Base-by-base conservation (phyloP, 2,113 vertebrate species). In the Syrrhaptes paradoxus region DNA sequence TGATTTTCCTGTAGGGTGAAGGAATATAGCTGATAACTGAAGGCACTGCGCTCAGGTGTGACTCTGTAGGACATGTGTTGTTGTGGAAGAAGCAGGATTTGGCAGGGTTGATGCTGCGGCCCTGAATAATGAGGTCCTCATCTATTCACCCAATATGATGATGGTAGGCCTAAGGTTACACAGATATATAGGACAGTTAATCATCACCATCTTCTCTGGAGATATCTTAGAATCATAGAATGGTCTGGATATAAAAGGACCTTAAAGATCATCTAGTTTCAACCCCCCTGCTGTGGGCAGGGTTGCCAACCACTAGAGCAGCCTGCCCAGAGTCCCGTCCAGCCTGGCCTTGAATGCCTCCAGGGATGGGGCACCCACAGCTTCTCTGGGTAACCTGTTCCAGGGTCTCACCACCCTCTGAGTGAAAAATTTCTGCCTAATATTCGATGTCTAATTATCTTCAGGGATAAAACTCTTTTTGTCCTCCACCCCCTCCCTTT, bases 21-120 rank as follows among this genome's bases (percentile, higher is more conserved):
- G 34, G 31, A 81, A 31, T 41, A 61, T 13, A 16, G 17, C 17
- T 24, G 34, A 45, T 26, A 57, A 28, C 21, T 58, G 25, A 67
- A 68, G 20, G 16, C 25, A 17, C 11, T 48, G 32, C 20, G 11
- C 48, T 70, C 34, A 66, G 20, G 4, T 70, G 10, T 36, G 70
- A 31, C 11, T 52, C n/a, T 7, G 2, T 52, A 49, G 21, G 17
- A 71, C 0, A 1, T 45, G 49, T 4, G 3, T 29, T 79, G 17
- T 31, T 46, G 32, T 32, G n/a, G 36, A 81, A 73, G 62, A n/a
- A 61, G 20, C 1, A 7, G 31, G 15, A 10, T 28, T 74, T 55
- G 10, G 32, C 15, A 52, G 10, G 29, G 19, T 36, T 85, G 55
- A 41, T 77, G 25, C 31, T 66, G 19, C 58, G 61, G 14, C 13